A percentile compares a stretch with the other conserved stretches of the same genome.
Evolutionary conservation across 2,797 vertebrate species (phyloP).

Genomic region (Tokudaia tokunoshimensis): DNA sequence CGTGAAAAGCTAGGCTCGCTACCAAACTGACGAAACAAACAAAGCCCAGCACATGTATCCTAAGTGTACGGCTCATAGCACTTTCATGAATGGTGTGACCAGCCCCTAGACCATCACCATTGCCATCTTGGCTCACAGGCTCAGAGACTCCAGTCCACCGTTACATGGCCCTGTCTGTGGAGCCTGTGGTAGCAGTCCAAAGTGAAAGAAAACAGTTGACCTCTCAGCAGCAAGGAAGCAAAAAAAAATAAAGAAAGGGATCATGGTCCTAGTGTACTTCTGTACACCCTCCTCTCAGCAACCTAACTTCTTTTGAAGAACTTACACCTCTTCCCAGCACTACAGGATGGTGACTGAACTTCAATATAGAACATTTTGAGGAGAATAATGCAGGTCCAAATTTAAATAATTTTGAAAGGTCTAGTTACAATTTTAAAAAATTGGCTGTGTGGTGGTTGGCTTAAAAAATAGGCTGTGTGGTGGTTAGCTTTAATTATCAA

Average conservation of each 20-base stretch:
- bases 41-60: not conserved
- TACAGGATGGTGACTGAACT: not conserved
- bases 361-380: not conserved
- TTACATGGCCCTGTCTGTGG: not conserved
- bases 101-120: not conserved
- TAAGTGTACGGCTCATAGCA: not conserved
- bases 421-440: not conserved
- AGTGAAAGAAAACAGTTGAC: not conserved
- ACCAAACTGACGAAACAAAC: not conserved
- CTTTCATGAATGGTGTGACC: not conserved
- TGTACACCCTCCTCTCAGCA: not conserved
- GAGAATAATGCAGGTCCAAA: not conserved
- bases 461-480: not conserved
- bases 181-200: not conserved
- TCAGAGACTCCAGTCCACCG: not conserved
- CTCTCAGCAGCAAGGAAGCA: not conserved
- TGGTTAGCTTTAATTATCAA: not conserved
- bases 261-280: not conserved
- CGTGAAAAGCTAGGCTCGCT: not conserved
- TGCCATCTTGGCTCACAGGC: no score
- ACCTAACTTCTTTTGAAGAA: not conserved
- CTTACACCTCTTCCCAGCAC: not conserved
- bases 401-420: constrained; percentile 8
- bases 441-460: not conserved
- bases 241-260: not conserved